These are phyloP conservation scores for Nothobranchius kuhntae DNA, from an alignment of 2,113 vertebrate species.

Conservation along the genomic window DNA sequence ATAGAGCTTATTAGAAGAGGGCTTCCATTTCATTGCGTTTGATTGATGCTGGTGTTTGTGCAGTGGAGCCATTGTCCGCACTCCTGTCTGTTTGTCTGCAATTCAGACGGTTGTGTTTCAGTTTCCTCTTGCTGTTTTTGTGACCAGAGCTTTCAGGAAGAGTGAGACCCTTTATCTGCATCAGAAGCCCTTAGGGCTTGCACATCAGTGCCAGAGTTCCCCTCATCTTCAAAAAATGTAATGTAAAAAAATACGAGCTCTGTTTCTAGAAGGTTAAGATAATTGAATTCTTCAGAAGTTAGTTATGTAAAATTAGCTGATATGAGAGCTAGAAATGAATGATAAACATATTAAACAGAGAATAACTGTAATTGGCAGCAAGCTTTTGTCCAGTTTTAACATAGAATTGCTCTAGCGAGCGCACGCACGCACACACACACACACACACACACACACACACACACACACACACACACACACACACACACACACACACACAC, in stretches of 20 bases:
- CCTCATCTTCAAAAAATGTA: conserved; percentile 28
- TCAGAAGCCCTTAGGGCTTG: conserved; percentile 36
- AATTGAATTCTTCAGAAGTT: no score
- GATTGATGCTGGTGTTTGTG: conserved; percentile 77
- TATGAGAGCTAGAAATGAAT: no score
- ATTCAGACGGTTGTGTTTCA: conserved; percentile 67
- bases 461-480: background rate
- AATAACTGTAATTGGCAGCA: background rate
- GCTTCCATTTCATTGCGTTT: conserved; percentile 76
- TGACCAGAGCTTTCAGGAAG: conserved; percentile 40
- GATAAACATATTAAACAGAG: no score
- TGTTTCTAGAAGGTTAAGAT: no score
- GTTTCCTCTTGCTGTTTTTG: conserved; percentile 72
- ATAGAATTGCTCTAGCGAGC: background rate
- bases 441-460: no score
- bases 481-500: no score
- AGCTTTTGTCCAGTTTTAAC: background rate
- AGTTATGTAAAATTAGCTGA: no score
- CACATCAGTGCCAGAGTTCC: conserved; percentile 46
- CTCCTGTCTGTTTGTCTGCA: conserved; percentile 75
- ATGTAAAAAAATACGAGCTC: background rate
- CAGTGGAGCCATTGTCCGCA: conserved; percentile 70
- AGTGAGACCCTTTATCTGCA: conserved; percentile 44
- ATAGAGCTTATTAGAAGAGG: conserved; percentile 75
- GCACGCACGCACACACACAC: no score